Evolutionary conservation across 2,797 vertebrate genomes (phyloP).

Genomic region (Pseudochirops corinnae): DNA sequence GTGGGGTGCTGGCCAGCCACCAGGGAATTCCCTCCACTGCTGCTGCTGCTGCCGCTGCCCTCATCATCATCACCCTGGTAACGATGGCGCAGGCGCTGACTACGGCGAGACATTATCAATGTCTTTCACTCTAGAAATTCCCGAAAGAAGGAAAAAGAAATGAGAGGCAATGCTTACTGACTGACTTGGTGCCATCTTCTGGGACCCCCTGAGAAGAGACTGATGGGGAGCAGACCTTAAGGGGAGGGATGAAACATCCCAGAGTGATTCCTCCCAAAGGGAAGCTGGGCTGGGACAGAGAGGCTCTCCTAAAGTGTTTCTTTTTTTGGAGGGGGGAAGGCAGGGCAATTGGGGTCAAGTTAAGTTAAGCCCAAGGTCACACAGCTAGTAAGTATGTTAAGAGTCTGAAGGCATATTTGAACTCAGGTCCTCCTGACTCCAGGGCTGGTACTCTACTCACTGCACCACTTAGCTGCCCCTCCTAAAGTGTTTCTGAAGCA

Average conservation of each 20-base stretch:
- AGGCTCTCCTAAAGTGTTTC: too few relatives aligned
- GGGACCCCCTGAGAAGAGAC: not conserved
- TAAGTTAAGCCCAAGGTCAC: too few relatives aligned
- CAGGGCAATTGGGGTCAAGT: too few relatives aligned
- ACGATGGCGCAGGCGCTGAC: constrained; percentile 85
- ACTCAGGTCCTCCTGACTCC: too few relatives aligned
- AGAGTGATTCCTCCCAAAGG: not conserved
- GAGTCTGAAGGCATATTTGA: too few relatives aligned
- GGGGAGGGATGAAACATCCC: not conserved
- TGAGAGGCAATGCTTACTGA: not conserved
- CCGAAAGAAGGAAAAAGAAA: not conserved
- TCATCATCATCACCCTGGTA: constrained; percentile 83
- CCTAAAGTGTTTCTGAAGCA: too few relatives aligned
- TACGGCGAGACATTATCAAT: constrained; percentile 85
- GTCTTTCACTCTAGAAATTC: constrained; percentile 10
- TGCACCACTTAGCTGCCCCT: too few relatives aligned
- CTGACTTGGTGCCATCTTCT: not conserved
- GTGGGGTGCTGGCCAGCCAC: constrained; percentile 76
- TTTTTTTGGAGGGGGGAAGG: too few relatives aligned
- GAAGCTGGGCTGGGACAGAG: not conserved
- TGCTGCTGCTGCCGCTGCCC: constrained; percentile 75
- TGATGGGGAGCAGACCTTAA: not conserved
- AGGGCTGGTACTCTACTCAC: too few relatives aligned
- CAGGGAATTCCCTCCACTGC: constrained; percentile 76
- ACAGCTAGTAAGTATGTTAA: too few relatives aligned